A percentile compares a stretch with the other conserved stretches of the same genome.
Conservation (phyloP, 2,888 invertebrate genomes). For the Pollenia griseotomentosa region DNA sequence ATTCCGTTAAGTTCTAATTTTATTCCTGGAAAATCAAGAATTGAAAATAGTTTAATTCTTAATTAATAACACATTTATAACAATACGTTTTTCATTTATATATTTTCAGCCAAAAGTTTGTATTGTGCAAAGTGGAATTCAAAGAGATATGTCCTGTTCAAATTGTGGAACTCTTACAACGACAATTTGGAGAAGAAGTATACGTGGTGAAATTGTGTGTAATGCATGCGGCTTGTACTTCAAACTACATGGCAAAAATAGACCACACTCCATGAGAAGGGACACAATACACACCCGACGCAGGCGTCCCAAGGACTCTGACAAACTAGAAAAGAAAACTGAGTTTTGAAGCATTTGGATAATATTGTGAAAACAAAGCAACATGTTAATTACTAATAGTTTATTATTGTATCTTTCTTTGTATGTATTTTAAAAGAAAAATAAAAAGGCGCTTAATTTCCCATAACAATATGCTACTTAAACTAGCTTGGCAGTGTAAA, state of each 20-base stretch:
- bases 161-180: slow-evolving; percentile 99
- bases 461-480: too few species aligned
- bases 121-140: slow-evolving; percentile 77
- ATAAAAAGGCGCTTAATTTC: too few species aligned
- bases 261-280: slow-evolving; percentile 97
- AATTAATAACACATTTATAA: too few species aligned
- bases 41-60: too few species aligned
- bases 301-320: slow-evolving; percentile 92
- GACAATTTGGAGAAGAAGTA: slow-evolving; percentile 98
- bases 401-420: too few species aligned
- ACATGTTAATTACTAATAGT: too few species aligned
- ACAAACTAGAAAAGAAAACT: slow-evolving; percentile 86
- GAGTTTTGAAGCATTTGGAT: slow-evolving; percentile 42
- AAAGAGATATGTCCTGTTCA: slow-evolving; percentile 93
- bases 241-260: slow-evolving; percentile 97
- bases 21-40: too few species aligned
- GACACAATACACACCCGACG: slow-evolving; percentile 98
- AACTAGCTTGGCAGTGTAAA: too few species aligned
- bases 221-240: slow-evolving; percentile 99
- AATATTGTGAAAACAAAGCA: too few species aligned
- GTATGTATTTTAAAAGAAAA: too few species aligned
- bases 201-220: slow-evolving; percentile 98
- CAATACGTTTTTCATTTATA: slow-evolving; percentile 39
- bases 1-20: too few species aligned
- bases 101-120: slow-evolving; percentile 75